A percentile compares a stretch with the other conserved stretches of the same genome.
Evolutionary conservation across 2,797 vertebrate species (phyloP).

Genomic region (Hemibagrus guttatus): DNA sequence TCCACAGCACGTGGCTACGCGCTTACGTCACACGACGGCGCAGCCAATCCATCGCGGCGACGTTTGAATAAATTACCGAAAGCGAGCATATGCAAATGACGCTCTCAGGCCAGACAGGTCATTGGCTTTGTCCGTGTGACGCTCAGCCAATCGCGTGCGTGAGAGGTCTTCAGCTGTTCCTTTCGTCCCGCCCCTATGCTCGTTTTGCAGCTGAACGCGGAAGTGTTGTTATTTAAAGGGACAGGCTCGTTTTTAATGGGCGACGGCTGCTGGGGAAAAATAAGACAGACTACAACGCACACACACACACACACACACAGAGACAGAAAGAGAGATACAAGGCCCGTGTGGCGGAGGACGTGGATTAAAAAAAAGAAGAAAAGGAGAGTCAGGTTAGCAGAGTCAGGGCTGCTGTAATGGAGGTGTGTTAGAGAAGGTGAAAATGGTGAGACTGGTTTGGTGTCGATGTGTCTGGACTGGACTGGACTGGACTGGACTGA

Average conservation of each 20-base stretch:
- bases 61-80: constrained; percentile 63
- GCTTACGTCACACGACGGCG: constrained; percentile 31
- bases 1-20: constrained; percentile 68
- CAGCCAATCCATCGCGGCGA: constrained; percentile 61
- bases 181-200: constrained; percentile 60
- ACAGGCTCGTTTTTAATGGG: constrained; percentile 62
- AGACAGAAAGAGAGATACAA: constrained; percentile 4
- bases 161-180: constrained; percentile 74
- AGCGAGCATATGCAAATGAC: constrained; percentile 52
- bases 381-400: neutral
- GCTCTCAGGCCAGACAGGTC: neutral
- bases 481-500: neutral
- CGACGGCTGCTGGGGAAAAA: constrained; percentile 62
- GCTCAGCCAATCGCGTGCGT: constrained; percentile 71
- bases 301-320: constrained; percentile 19
- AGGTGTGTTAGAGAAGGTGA: constrained; percentile 12
- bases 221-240: constrained; percentile 78
- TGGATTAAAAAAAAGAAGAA: constrained; percentile 27
- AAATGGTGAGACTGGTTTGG: neutral
- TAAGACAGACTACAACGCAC: constrained; percentile 65
- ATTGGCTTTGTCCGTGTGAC: constrained; percentile 58
- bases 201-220: constrained; percentile 68
- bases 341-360: constrained; percentile 45
- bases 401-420: neutral
- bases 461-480: neutral